A percentile compares a stretch with the other conserved stretches of the same genome.
These are phyloP conservation scores for Osmoderma eremita DNA, from an alignment of 2,888 invertebrate genomes.

Conservation along the genomic window DNA sequence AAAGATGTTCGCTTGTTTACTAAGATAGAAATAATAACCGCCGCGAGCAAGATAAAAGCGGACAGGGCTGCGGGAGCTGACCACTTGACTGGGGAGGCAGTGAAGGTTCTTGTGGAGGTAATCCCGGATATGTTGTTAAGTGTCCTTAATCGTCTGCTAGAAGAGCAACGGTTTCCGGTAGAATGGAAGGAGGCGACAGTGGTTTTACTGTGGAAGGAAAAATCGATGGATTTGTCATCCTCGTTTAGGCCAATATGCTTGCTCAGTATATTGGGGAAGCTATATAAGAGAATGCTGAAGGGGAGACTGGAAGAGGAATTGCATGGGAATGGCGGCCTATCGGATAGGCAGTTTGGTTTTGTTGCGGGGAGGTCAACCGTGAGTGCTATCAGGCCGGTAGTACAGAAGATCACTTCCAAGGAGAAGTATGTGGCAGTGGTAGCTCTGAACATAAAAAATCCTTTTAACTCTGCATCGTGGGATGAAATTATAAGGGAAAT, in stretches of 20 bases:
- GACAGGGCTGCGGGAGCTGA: background rate
- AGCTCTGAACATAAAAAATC: conserved; percentile 2
- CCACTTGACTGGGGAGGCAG: background rate
- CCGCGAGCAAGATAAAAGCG: background rate
- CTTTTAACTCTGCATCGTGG: conserved; percentile 1
- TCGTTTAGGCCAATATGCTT: conserved; percentile 2
- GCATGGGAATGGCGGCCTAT: background rate
- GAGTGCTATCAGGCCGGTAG: background rate
- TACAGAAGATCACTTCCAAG: background rate
- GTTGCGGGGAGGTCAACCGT: conserved; percentile 2
- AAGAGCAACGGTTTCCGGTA: background rate
- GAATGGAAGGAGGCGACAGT: background rate
- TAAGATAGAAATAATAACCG: background rate
- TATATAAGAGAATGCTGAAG: background rate
- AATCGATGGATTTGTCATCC: background rate
- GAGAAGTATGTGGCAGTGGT: background rate
- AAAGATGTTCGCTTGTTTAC: too few relatives aligned
- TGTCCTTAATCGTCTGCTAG: background rate
- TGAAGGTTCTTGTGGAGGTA: background rate
- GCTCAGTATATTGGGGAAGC: conserved; percentile 5
- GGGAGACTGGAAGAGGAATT: background rate
- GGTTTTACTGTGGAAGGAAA: conserved; percentile 2
- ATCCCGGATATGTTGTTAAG: background rate
- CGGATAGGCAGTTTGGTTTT: conserved; percentile 6
- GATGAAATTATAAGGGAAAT: background rate